A percentile compares a stretch with the other conserved stretches of the same genome.
Conservation (phyloP, 2,113 vertebrate species). For the Okapia johnstoni region DNA sequence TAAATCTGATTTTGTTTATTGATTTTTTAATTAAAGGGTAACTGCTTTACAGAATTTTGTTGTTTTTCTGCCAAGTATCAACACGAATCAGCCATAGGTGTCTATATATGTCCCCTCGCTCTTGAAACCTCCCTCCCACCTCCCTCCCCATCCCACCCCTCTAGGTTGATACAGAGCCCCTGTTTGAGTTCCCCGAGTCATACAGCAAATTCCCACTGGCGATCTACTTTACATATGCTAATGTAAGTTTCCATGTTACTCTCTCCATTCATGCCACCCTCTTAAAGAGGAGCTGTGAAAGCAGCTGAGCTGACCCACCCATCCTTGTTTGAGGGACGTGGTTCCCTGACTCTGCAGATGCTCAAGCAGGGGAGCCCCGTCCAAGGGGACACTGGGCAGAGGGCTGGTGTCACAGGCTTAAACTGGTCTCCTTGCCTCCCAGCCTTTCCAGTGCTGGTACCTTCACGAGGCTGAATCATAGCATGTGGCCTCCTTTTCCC, state of each 20-base stretch:
- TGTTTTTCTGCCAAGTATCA: background rate
- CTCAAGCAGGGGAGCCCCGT: accelerated
- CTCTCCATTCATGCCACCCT: background rate
- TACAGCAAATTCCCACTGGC: background rate
- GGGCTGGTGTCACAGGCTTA: background rate
- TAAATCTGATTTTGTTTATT: background rate
- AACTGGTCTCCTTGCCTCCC: background rate
- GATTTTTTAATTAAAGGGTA: background rate
- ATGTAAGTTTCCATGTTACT: background rate
- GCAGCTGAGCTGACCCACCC: background rate
- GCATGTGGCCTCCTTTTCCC: accelerated
- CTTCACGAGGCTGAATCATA: accelerated
- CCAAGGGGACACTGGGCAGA: background rate
- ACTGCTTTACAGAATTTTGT: background rate
- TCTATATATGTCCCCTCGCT: background rate
- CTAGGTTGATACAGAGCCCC: background rate
- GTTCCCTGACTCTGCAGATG: background rate
- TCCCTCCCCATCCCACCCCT: background rate
- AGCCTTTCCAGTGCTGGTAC: background rate
- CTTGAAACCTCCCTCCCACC: background rate
- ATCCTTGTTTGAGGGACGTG: background rate
- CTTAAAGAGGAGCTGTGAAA: background rate
- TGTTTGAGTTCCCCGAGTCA: background rate
- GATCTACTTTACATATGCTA: background rate
- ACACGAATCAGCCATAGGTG: background rate